Conservation (phyloP, 2,113 vertebrate species). For the Piaya cayana region DNA sequence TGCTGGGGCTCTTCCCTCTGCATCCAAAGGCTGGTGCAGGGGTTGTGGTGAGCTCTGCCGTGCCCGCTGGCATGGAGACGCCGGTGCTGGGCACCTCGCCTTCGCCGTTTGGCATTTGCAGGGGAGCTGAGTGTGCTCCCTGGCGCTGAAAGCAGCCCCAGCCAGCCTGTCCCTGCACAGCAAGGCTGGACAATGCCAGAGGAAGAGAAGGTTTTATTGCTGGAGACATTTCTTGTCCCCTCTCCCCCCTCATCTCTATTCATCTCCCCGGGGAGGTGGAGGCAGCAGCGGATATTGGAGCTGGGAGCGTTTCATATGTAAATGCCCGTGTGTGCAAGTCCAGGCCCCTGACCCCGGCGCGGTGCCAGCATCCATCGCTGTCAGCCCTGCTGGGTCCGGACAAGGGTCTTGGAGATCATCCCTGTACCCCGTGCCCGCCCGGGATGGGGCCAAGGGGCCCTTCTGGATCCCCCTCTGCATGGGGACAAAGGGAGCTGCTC, state of each 20-base stretch:
- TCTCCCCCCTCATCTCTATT: constrained; percentile 29
- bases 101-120: not conserved
- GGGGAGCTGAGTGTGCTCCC: not conserved
- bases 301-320: constrained; percentile 65
- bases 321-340: constrained; percentile 42
- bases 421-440: not conserved
- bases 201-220: constrained; percentile 19
- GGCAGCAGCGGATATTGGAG: constrained; percentile 58
- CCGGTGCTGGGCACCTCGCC: rapidly evolving
- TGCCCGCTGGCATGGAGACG: not conserved
- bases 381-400: not conserved
- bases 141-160: not conserved
- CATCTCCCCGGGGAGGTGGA: constrained; percentile 47
- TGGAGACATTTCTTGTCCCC: constrained; percentile 15
- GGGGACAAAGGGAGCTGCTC: not conserved
- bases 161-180: not conserved
- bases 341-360: constrained; percentile 56
- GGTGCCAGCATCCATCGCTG: constrained; percentile 34
- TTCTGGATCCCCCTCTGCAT: not conserved
- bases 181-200: not conserved
- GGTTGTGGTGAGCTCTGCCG: not conserved
- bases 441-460: not conserved
- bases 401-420: not conserved
- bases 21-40: not conserved
- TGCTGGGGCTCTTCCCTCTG: not conserved